Evolutionary conservation across 2,113 vertebrate species (phyloP).

Genomic region (Ellobius talpinus): DNA sequence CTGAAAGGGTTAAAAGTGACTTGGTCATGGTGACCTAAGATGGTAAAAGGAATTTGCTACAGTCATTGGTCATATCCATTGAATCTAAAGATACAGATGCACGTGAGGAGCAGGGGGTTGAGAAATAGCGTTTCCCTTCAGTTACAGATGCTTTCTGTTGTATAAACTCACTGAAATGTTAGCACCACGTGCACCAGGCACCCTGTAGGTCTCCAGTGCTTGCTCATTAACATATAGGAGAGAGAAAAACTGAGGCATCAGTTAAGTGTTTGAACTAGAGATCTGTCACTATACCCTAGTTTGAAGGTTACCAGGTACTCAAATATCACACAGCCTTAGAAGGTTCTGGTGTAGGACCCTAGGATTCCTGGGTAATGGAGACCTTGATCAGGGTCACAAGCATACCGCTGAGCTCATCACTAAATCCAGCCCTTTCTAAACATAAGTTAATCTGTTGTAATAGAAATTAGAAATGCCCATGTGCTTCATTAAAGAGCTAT

Average conservation of each 20-base stretch:
- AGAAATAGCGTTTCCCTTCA: background rate
- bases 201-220: background rate
- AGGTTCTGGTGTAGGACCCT: too few relatives aligned
- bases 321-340: background rate
- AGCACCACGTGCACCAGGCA: background rate
- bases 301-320: background rate
- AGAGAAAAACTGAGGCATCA: background rate
- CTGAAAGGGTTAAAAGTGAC: background rate
- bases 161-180: background rate
- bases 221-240: background rate
- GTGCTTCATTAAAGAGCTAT: background rate
- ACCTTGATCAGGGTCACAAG: too few relatives aligned
- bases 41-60: background rate
- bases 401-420: background rate
- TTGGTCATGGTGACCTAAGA: background rate
- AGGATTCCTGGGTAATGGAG: background rate
- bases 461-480: background rate
- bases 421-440: background rate
- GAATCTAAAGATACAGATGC: background rate
- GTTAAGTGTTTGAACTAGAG: background rate
- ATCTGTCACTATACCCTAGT: background rate
- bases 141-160: background rate
- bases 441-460: background rate
- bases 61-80: background rate
- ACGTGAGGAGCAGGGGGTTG: background rate